These are phyloP conservation scores for Lacerta bilineata DNA, from an alignment of 2,797 vertebrate species.

Conservation along the genomic window DNA sequence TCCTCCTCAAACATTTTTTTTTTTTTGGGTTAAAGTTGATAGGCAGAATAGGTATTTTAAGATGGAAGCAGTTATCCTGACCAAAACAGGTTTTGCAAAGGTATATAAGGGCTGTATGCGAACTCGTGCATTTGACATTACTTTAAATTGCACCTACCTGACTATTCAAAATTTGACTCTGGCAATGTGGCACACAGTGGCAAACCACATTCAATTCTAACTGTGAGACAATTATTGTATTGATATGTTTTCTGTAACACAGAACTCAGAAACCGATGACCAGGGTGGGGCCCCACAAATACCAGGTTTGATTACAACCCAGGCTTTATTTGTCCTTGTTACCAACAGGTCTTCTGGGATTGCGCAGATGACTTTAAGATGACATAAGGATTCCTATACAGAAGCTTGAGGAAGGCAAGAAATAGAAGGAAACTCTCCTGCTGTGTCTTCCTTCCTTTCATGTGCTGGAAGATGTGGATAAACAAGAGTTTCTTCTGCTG, in stretches of 20 bases:
- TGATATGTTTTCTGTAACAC: background rate
- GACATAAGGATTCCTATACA: background rate
- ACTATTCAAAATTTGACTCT: background rate
- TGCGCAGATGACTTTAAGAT: background rate
- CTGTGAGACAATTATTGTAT: background rate
- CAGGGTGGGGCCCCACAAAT: background rate
- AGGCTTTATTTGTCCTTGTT: background rate
- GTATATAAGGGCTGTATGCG: background rate
- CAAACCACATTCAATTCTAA: background rate
- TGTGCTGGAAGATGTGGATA: background rate
- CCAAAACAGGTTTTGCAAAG: background rate
- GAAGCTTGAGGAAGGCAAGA: background rate
- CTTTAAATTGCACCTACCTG: background rate
- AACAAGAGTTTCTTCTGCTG: background rate
- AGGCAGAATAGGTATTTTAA: background rate
- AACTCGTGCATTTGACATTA: constrained; percentile 28
- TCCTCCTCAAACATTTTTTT: background rate
- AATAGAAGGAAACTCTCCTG: background rate
- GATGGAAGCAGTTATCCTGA: background rate
- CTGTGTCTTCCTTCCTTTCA: background rate
- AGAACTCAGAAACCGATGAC: background rate
- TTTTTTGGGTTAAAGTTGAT: background rate
- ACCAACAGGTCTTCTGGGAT: background rate
- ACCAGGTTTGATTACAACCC: background rate
- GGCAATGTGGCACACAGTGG: background rate